Conservation (phyloP, 2,113 vertebrate species). For the Paedocypris sp. region DNA sequence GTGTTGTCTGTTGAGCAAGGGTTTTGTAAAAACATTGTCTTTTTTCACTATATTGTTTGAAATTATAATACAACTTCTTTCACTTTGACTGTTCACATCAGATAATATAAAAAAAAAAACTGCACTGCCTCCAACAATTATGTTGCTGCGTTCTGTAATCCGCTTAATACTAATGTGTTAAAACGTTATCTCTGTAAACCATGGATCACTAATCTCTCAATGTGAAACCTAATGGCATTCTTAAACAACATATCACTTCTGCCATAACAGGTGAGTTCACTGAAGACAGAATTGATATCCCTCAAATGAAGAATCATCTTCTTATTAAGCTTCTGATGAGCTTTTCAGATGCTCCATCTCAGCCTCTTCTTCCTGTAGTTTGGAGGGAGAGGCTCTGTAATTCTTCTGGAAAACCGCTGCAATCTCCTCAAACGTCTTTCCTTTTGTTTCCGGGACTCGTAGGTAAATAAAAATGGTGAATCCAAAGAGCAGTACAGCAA, state of each 20-base stretch:
- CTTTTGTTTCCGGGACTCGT: constrained; percentile 89
- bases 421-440: constrained; percentile 86
- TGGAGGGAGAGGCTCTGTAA: neutral
- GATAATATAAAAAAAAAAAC: too few relatives aligned
- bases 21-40: too few relatives aligned
- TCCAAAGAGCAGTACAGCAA: constrained; percentile 66
- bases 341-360: constrained; percentile 74
- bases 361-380: constrained; percentile 33
- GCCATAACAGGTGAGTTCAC: neutral
- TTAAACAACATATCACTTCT: neutral
- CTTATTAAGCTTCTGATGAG: constrained; percentile 59
- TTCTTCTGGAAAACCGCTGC: constrained; percentile 70
- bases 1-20: too few relatives aligned
- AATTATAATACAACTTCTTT: too few relatives aligned
- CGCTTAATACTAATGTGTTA: too few relatives aligned
- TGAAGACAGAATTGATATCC: neutral
- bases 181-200: too few relatives aligned
- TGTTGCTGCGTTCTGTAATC: neutral
- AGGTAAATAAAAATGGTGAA: constrained; percentile 74
- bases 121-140: too few relatives aligned
- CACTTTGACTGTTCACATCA: too few relatives aligned
- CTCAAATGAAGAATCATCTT: constrained; percentile 10
- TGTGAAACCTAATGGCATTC: neutral
- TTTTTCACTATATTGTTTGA: too few relatives aligned
- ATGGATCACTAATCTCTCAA: too few relatives aligned